Evolutionary conservation across 1,140 invertebrate genomes (phyloP), one percentile per base, ranked within the genome.

Genomic region (Nomia melanderi): DNA sequence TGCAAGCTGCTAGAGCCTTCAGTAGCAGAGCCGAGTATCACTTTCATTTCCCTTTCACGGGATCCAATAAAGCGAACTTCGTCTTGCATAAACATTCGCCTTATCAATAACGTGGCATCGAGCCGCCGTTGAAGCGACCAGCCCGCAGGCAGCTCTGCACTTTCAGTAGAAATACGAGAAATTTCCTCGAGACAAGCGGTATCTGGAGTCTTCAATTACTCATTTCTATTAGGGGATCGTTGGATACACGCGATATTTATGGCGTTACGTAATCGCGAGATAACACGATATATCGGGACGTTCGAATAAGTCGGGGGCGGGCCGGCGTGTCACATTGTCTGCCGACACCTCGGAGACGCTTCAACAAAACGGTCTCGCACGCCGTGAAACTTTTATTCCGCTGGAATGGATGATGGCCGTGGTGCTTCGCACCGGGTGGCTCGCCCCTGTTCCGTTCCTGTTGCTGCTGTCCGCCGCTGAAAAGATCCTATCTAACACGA

Each of bases 401-500:
- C 12, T 47, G 62, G 76, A 81, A 77, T 79, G 64, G 81, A 82
- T 80, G 69, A 79, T 71, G 80, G 36, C 53, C 63, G 53, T 50
- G 67, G 60, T 73, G 62, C 31, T 50, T 74, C 79, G 39, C 80
- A 59, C 73, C 77, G 83, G 83, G 73, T 84, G 80, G 73, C 62
- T 78, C 69, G 79, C 72, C 82, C 75, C 79, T 62, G 72, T 79
- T 78, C 56, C 44, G 57, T 14, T 25, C 29, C 39, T 54, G n/a
- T 53, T 39, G 69, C 62, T 60, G 60, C 53, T 74, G 47, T 7
- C 75, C 36, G 39, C 65, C 20, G 64, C 50, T 66, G 53, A 72
- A 83, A 72, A 84, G 79, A 86, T 85, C 23, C 62, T 83, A 85
- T 85, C 83, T 78, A 31, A 69, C 56, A 65, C 65, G 78, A 85